Conservation (phyloP, 2,888 invertebrate genomes). For the Leptopilina drosophilae region DNA sequence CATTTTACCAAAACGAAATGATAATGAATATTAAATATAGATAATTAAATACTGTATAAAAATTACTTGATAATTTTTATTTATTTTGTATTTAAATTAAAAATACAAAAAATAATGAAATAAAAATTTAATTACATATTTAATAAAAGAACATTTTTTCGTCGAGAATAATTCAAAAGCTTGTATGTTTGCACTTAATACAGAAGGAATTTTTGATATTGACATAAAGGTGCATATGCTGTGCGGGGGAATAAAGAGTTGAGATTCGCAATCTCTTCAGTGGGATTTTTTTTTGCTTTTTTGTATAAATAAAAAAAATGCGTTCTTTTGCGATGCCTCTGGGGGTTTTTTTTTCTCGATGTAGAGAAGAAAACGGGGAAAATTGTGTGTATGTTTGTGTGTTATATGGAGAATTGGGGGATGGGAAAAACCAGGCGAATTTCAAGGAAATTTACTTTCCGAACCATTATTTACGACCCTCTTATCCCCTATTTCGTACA, state of each 20-base stretch:
- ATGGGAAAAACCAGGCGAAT: conserved; percentile 12
- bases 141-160: not conserved
- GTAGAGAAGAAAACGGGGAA: not conserved
- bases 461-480: conserved; percentile 39
- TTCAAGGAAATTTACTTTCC: conserved; percentile 28
- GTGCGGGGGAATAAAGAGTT: conserved; percentile 15
- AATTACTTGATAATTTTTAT: too few relatives aligned
- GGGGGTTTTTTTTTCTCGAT: not conserved
- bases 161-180: not conserved
- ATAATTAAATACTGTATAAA: too few relatives aligned
- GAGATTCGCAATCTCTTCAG: conserved; percentile 21
- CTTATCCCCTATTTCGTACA: conserved; percentile 20
- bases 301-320: conserved; percentile 8
- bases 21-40: too few relatives aligned
- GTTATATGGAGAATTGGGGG: not conserved
- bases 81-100: too few relatives aligned
- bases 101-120: too few relatives aligned
- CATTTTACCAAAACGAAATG: too few relatives aligned
- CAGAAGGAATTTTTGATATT: conserved; percentile 4
- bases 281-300: not conserved
- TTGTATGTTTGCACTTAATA: not conserved
- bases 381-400: conserved; percentile 7
- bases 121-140: too few relatives aligned
- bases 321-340: conserved; percentile 9
- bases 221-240: not conserved